These are phyloP conservation scores for Zaprionus lachaisei DNA, from an alignment of 1,140 invertebrate genomes.

Conservation along the genomic window DNA sequence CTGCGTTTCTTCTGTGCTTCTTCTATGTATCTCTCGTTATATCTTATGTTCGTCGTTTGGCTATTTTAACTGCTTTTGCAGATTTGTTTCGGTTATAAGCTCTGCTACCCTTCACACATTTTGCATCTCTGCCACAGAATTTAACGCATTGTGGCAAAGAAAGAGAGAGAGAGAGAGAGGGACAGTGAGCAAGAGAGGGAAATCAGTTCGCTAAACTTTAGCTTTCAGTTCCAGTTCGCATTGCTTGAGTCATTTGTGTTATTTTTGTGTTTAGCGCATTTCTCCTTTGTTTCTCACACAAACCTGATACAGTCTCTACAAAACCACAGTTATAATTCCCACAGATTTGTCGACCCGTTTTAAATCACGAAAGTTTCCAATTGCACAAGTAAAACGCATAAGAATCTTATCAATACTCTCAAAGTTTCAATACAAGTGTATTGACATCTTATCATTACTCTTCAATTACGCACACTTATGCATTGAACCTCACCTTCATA, in stretches of 20 bases:
- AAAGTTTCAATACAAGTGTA: not conserved
- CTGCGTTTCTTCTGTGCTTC: conserved; percentile 45
- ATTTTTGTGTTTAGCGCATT: conserved; percentile 33
- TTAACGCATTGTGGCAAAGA: conserved; percentile 39
- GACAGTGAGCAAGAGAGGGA: conserved; percentile 19
- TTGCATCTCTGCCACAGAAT: conserved; percentile 60
- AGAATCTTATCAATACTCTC: not conserved
- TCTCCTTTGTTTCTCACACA: conserved; percentile 26
- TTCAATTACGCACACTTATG: too few relatives aligned
- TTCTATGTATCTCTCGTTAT: conserved; percentile 23
- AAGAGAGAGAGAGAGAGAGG: not conserved
- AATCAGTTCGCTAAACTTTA: conserved; percentile 36
- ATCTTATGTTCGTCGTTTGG: conserved; percentile 30
- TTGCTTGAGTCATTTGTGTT: conserved; percentile 43
- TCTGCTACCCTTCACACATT: conserved; percentile 44
- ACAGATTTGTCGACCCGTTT: not conserved
- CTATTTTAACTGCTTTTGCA: conserved; percentile 24
- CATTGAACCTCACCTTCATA: not conserved
- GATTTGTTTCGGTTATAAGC: conserved; percentile 26
- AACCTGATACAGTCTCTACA: conserved; percentile 19
- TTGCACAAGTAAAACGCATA: not conserved
- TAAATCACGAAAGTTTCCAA: not conserved
- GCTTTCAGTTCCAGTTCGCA: conserved; percentile 28
- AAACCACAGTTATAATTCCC: conserved; percentile 6
- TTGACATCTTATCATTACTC: too few relatives aligned